Evolutionary conservation across 2,113 vertebrate species (phyloP), one percentile per base, ranked within the genome.

Genomic region (Dissostichus mawsoni): DNA sequence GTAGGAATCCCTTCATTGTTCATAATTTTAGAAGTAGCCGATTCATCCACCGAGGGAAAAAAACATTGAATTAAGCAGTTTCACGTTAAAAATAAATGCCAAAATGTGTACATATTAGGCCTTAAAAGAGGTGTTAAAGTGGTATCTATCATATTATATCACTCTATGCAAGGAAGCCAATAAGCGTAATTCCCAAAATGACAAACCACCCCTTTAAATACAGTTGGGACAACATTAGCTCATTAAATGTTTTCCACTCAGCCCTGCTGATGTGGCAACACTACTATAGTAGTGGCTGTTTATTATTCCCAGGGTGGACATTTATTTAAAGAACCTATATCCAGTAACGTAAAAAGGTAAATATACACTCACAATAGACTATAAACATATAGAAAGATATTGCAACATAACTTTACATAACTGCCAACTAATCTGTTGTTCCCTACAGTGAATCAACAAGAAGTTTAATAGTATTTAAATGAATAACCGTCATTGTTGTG

Each of bases 391-490:
- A 29, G 29, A 29, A 3, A 29, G 29, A 29, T 29, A 29, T 29
- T 29, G 29, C 29, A 29, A 29, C 29, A 29, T 29, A 29, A 4
- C 29, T 29, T 29, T 29, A 29, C 29, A 29, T 29, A 29, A 75
- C 50, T 25, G 18, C 7, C 20, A 50, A n/a, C 58, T 36, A 58
- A 20, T 69, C 2, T 29, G 25, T 48, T 18, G 5, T 69, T 69
- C 41, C 6, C 0, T 45, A 51, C 13, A 33, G 58, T 50, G 41
- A 69, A 64, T 72, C 67, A 53, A 64, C 68, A 73, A 29, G 18
- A 9, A 1, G 8, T 55, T 71, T 50, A 25, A 62, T 64, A 64
- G 58, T 9, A 52, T 6, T 3, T 16, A 55, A 47, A 83, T 80
- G 48, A 23, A 63, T 82, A 14, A 66, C 33, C 8, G 17, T 8